These are phyloP conservation scores for Eucriotettix oculatus DNA, from an alignment of 2,888 invertebrate species.

Conservation along the genomic window DNA sequence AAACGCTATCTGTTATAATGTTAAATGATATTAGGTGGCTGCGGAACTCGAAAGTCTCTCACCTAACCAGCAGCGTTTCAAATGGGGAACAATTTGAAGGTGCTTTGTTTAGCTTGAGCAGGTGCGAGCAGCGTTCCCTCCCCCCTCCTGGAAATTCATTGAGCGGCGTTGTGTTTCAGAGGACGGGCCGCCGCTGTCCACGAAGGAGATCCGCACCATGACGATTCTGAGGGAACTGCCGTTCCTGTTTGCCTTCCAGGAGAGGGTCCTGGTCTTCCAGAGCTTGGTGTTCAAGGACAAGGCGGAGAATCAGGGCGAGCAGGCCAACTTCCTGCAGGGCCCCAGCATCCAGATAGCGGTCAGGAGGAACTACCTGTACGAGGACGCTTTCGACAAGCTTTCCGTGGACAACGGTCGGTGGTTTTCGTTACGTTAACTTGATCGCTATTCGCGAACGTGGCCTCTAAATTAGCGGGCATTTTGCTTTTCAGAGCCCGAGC, in stretches of 20 bases:
- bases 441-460: too few relatives aligned
- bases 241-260: constrained; percentile 83
- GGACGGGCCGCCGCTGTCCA: constrained; percentile 69
- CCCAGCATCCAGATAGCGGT: constrained; percentile 61
- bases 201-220: constrained; percentile 71
- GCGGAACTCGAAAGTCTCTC: too few relatives aligned
- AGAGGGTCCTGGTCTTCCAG: constrained; percentile 72
- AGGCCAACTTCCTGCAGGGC: constrained; percentile 56
- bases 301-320: constrained; percentile 54
- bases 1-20: too few relatives aligned
- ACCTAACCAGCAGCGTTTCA: too few relatives aligned
- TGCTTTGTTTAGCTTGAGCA: too few relatives aligned
- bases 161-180: constrained; percentile 28
- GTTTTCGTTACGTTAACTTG: not conserved
- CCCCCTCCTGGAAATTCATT: too few relatives aligned
- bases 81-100: too few relatives aligned
- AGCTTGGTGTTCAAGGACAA: constrained; percentile 49
- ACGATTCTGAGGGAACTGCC: constrained; percentile 85
- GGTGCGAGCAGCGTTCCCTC: too few relatives aligned
- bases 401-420: constrained; percentile 69
- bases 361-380: constrained; percentile 85
- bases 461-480: too few relatives aligned
- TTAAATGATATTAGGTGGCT: too few relatives aligned
- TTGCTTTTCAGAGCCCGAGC: constrained; percentile 52
- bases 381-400: constrained; percentile 91